Percentiles rank a stretch among this genome's conserved stretches.
Conservation (phyloP, 2,113 vertebrate genomes). For the Nipponia nippon region DNA sequence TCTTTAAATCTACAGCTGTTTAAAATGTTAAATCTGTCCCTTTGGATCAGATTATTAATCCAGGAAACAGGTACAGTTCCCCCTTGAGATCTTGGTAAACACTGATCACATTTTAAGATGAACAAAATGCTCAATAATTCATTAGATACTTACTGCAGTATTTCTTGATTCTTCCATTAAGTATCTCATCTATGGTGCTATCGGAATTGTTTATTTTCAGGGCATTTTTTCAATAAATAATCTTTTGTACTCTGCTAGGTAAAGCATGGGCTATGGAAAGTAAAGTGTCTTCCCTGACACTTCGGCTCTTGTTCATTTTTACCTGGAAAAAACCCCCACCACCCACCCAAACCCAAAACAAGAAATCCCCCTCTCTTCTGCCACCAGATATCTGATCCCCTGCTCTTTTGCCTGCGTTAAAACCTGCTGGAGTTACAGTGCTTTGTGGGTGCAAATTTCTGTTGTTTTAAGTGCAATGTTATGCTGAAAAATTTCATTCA, state of each 20-base stretch:
- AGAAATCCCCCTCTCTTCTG: not conserved
- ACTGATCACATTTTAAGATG: not conserved
- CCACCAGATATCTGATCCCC: not conserved
- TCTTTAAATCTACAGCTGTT: not conserved
- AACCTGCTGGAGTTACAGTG: not conserved
- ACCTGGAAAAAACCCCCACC: not conserved
- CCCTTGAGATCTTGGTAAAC: not conserved
- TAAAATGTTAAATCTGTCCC: not conserved
- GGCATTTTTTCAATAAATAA: not conserved
- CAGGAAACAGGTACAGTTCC: not conserved
- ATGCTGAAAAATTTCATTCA: not conserved
- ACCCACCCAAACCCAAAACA: not conserved
- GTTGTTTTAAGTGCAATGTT: not conserved
- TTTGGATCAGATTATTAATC: not conserved
- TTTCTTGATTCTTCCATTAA: not conserved
- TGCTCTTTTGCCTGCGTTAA: not conserved
- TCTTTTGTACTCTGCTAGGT: not conserved
- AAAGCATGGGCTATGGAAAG: not conserved
- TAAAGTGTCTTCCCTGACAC: not conserved
- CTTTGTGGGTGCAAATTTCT: not conserved
- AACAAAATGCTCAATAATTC: not conserved
- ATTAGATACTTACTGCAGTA: not conserved
- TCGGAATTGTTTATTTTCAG: not conserved
- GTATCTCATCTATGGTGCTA: not conserved
- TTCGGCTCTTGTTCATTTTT: not conserved